Evolutionary conservation across 2,888 invertebrate species (phyloP).

Genomic region (Panopea generosa): DNA sequence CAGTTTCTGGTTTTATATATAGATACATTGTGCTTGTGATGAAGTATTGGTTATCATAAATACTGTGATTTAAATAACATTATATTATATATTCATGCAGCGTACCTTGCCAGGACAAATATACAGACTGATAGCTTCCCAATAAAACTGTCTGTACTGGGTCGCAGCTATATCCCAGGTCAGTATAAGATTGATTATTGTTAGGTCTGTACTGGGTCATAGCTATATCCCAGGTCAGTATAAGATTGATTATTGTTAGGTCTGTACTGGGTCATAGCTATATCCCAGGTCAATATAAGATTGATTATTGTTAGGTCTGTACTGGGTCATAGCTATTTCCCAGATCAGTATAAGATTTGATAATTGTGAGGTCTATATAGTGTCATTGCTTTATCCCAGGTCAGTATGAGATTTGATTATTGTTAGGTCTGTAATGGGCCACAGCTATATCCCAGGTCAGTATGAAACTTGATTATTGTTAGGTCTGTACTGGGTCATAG

Average conservation of each 20-base stretch:
- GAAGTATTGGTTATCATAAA: too few relatives aligned
- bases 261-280: constrained; percentile 51
- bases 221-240: constrained; percentile 37
- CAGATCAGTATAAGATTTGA: constrained; percentile 18
- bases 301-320: constrained; percentile 19
- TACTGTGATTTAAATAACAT: too few relatives aligned
- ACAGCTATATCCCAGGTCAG: constrained; percentile 39
- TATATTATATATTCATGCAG: too few relatives aligned
- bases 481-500: constrained; percentile 44
- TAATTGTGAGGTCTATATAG: constrained; percentile 9
- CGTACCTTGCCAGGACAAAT: constrained; percentile 45
- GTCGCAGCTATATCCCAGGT: constrained; percentile 46
- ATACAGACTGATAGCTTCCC: constrained; percentile 26
- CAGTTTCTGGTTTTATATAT: too few relatives aligned
- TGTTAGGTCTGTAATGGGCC: constrained; percentile 50
- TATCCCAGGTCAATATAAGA: constrained; percentile 25
- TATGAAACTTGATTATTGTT: constrained; percentile 2
- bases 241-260: constrained; percentile 4
- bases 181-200: constrained; percentile 1
- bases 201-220: constrained; percentile 44
- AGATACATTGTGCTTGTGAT: too few relatives aligned
- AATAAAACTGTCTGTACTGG: constrained; percentile 38
- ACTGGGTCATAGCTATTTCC: constrained; percentile 46
- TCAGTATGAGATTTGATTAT: too few relatives aligned
- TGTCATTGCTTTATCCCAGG: too few relatives aligned